Evolutionary conservation across 30 jellyfish, hydroid and myxozoan species (phyloP), one percentile per base, ranked within the genome.

Genomic region (Chrysaora quinquecirrha): DNA sequence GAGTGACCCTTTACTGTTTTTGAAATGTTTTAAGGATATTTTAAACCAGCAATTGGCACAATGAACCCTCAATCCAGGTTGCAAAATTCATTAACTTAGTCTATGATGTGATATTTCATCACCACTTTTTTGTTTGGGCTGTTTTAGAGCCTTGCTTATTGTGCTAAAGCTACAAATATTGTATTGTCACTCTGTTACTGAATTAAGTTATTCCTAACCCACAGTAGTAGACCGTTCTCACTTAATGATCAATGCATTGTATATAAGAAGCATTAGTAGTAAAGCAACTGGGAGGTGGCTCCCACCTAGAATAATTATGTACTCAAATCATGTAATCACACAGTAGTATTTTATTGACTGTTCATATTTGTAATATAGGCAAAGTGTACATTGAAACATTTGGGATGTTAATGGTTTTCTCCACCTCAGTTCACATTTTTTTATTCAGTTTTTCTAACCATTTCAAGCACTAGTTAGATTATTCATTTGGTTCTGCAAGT

Each of bases 261-360:
- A 52, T 10, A 52, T 52, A 52, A 52, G 19, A 3, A 52, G 68
- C 68, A 52, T 16, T 52, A 52, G 68, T 4, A 52, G 9, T 3
- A 3, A 2, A 3, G 54, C 54, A 38, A 3, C 25, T 16, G 68
- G 68, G 68, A 10, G 24, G 25, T 38, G 14, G 14, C 54, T 52
- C 68, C 68, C 25, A 52, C 68, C 54, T 38, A 38, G 54, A 38
- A 38, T 38, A 38, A 38, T 38, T 38, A 38, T 38, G 54, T 38
- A 38, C 54, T 38, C 54, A 52, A 52, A 52, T 52, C 68, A 52
- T 52, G 68, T 52, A 52, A 20, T 20, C 68, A 52, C 68, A 52
- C 29, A 10, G 7, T 52, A 52, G 68, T 52, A 52, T 52, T 52
- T 52, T 52, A 52, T 52, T 20, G 29, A 16, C 29, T 52, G 68